phyloP scores from a whole-genome alignment of 1,140 invertebrate genomes.

The Bombus soroeensis region DNA sequence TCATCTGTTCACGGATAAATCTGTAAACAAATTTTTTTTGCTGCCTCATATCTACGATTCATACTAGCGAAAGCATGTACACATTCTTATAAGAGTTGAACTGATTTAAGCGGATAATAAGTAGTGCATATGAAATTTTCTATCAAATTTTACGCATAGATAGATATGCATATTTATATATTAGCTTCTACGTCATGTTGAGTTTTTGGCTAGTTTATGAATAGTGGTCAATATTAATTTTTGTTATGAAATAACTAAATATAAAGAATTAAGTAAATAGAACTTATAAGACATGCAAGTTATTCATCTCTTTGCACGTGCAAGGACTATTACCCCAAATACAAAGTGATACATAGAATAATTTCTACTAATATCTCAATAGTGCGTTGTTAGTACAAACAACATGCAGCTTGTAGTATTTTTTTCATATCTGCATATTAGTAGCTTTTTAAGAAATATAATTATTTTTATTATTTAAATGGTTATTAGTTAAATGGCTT shows the following conservation, averaged over 20 bases:
- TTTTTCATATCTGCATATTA: not conserved
- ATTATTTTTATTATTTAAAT: not conserved
- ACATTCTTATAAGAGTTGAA: not conserved
- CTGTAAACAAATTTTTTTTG: slow-evolving; percentile 80
- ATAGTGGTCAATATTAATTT: not conserved
- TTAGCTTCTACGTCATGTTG: too few species aligned
- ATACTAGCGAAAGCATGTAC: slow-evolving; percentile 4
- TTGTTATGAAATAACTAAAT: not conserved
- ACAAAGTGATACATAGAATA: not conserved
- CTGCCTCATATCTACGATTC: slow-evolving; percentile 64
- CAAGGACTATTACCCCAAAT: not conserved
- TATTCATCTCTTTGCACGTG: not conserved
- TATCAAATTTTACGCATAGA: not conserved
- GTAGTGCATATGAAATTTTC: not conserved
- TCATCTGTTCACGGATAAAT: slow-evolving; percentile 79
- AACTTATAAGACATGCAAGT: not conserved
- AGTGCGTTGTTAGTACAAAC: not conserved
- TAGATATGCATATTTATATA: not conserved
- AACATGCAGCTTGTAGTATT: not conserved
- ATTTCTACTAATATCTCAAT: not conserved
- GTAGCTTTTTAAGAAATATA: not conserved
- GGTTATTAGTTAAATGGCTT: not conserved
- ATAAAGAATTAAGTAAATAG: not conserved
- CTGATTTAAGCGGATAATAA: not conserved
- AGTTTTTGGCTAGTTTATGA: not conserved